phyloP scores from a whole-genome alignment of 1,140 invertebrate species.

The Camponotus floridanus region DNA sequence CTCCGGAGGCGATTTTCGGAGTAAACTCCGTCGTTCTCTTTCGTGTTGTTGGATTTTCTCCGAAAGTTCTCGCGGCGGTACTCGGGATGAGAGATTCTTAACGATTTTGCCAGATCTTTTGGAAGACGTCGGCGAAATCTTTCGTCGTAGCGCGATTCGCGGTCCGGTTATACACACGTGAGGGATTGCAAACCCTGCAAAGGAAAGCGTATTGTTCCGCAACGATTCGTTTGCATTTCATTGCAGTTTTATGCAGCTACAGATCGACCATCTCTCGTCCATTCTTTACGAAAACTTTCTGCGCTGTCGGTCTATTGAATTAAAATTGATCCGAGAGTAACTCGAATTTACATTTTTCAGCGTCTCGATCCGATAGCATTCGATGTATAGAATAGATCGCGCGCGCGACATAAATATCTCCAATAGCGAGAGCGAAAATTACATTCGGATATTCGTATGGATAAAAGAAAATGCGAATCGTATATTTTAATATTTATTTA shows the following conservation, averaged over 20 bases:
- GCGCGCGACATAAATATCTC: conserved; percentile 21
- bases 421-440: conserved; percentile 23
- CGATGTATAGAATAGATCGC: not conserved
- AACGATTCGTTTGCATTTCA: conserved; percentile 68
- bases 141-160: conserved; percentile 6
- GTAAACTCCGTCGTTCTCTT: conserved; percentile 48
- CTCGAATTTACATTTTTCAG: conserved; percentile 30
- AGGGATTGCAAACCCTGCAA: conserved; percentile 57
- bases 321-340: conserved; percentile 45
- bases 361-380: not conserved
- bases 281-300: conserved; percentile 11
- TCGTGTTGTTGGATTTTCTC: conserved; percentile 42
- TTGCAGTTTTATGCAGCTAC: conserved; percentile 67
- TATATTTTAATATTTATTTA: too few relatives aligned
- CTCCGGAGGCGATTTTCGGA: conserved; percentile 51
- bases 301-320: conserved; percentile 36
- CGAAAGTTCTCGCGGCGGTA: conserved; percentile 35
- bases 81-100: conserved; percentile 29
- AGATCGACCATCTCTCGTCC: conserved; percentile 34
- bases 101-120: conserved; percentile 54
- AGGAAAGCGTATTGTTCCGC: conserved; percentile 54
- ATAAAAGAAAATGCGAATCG: too few relatives aligned
- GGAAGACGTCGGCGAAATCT: conserved; percentile 38
- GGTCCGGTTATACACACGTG: conserved; percentile 1
- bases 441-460: not conserved